Evolutionary conservation across 2,888 invertebrate species (phyloP).

Genomic region (Cheilosia pagana): DNA sequence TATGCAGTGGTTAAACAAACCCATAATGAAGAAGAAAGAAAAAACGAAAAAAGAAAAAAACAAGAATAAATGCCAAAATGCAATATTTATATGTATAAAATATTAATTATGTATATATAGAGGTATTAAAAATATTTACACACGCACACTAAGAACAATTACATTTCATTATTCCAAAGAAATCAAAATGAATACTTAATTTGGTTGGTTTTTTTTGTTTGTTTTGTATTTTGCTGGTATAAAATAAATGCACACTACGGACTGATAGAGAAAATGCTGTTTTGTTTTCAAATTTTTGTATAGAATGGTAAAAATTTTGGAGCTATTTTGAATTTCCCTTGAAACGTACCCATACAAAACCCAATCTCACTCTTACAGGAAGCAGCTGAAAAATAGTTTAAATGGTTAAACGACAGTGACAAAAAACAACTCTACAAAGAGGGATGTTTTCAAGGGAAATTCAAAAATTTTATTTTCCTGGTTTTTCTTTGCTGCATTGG

Average conservation of each 20-base stretch:
- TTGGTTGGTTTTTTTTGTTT: conserved; percentile 24
- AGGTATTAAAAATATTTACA: conserved; percentile 75
- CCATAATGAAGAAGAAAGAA: conserved; percentile 83
- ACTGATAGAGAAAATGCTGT: conserved; percentile 54
- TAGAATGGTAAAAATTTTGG: conserved; percentile 29
- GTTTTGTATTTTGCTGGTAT: conserved; percentile 27
- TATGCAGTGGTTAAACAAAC: conserved; percentile 78
- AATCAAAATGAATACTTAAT: conserved; percentile 51
- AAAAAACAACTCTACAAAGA: conserved; percentile 69
- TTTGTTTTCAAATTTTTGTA: conserved; percentile 9
- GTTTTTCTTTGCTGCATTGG: conserved; percentile 13
- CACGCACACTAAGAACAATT: conserved; percentile 75
- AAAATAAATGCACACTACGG: conserved; percentile 74
- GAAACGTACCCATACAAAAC: conserved; percentile 55
- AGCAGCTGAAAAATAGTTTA: conserved; percentile 74
- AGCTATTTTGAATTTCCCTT: conserved; percentile 66
- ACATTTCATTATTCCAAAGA: conserved; percentile 74
- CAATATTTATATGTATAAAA: conserved; percentile 81
- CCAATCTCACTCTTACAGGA: conserved; percentile 75
- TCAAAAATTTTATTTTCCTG: conserved; percentile 34
- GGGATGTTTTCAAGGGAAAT: conserved; percentile 54
- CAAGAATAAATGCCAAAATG: conserved; percentile 84
- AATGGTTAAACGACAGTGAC: conserved; percentile 72
- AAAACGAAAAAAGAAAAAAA: conserved; percentile 83
- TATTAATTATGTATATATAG: conserved; percentile 76